Evolutionary conservation across 2,113 vertebrate genomes (phyloP).

Genomic region (Macquaria australasica): DNA sequence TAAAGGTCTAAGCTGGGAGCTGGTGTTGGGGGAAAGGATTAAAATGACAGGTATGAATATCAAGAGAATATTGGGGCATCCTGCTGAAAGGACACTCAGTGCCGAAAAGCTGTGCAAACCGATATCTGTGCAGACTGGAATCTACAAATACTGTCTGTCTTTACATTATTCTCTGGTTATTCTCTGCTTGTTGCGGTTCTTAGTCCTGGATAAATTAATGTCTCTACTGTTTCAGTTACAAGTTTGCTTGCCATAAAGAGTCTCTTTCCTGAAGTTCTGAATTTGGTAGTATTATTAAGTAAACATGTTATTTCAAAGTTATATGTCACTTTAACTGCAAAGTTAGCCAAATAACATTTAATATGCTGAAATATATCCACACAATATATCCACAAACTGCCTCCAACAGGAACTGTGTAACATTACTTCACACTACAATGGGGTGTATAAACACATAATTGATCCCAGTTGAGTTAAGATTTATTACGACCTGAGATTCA

Average conservation of each 20-base stretch:
- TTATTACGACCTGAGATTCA: neutral
- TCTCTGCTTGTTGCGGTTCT: neutral
- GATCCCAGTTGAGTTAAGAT: slow-evolving; percentile 7
- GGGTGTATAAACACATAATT: neutral
- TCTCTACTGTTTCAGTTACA: neutral
- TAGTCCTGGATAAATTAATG: neutral
- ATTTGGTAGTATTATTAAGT: neutral
- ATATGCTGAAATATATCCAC: neutral
- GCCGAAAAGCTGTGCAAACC: slow-evolving; percentile 9
- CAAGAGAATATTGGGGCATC: slow-evolving; percentile 25
- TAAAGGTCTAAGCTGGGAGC: slow-evolving; percentile 20
- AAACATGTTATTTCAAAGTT: neutral
- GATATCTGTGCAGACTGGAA: slow-evolving; percentile 28
- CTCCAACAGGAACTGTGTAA: neutral
- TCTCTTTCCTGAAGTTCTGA: neutral
- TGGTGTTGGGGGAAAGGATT: slow-evolving; percentile 30
- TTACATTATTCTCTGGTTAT: neutral
- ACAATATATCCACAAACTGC: neutral
- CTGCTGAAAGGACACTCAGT: slow-evolving; percentile 21
- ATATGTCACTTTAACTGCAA: neutral
- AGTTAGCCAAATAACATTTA: neutral
- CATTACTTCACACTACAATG: neutral
- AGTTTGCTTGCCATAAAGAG: neutral
- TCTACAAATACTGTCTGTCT: slow-evolving; percentile 10
- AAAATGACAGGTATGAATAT: slow-evolving; percentile 61